Evolutionary conservation across 30 jellyfish, hydroid and myxozoan species (phyloP).

Genomic region (Haliclystus octoradiatus): DNA sequence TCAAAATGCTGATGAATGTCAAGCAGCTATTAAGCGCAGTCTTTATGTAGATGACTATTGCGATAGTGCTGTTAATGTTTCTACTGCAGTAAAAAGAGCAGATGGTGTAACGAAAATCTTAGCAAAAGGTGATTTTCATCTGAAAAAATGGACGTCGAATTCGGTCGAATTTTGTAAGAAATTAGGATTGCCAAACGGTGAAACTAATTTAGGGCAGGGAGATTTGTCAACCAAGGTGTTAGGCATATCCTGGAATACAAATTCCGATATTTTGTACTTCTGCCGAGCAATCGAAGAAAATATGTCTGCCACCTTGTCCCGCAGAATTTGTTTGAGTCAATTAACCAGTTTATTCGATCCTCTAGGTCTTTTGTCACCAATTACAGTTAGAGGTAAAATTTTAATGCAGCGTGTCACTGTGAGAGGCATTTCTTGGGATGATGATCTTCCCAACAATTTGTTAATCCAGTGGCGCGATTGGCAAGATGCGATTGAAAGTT

Average conservation of each 20-base stretch:
- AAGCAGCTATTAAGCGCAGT: neutral
- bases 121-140: neutral
- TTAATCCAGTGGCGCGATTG: constrained; percentile 12
- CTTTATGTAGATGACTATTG: neutral
- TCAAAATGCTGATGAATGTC: neutral
- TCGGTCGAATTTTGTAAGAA: neutral
- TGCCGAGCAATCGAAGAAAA: too few species aligned
- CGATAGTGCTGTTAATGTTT: neutral
- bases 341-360: constrained; percentile 55
- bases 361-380: constrained; percentile 28
- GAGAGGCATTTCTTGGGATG: constrained; percentile 42
- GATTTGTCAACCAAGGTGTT: too few species aligned
- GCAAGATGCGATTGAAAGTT: constrained; percentile 19
- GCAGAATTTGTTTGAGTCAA: too few species aligned
- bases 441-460: constrained; percentile 13
- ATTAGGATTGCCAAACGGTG: too few species aligned
- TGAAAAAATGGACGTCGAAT: neutral
- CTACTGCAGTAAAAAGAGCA: neutral
- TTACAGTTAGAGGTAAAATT: constrained; percentile 10
- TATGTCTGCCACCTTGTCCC: too few species aligned
- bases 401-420: constrained; percentile 24
- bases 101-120: neutral
- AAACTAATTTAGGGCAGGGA: too few species aligned
- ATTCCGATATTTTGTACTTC: too few species aligned
- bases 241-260: too few species aligned